Conservation (phyloP, 1,140 invertebrate genomes). For the Helicoverpa zea region DNA sequence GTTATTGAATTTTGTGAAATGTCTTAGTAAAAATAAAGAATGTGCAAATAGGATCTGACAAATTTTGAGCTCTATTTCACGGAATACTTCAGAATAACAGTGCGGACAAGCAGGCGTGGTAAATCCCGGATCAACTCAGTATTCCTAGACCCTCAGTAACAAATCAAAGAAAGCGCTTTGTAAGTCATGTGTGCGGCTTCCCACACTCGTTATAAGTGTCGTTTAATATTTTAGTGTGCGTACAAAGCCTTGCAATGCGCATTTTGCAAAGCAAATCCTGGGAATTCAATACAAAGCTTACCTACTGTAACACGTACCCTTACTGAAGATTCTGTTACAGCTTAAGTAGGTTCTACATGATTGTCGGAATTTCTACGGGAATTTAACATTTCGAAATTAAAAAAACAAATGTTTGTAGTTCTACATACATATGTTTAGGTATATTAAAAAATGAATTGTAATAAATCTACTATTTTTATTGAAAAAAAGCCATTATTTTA, state of each 20-base stretch:
- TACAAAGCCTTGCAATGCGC: constrained; percentile 45
- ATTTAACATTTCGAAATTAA: too few relatives aligned
- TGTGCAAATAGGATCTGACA: too few relatives aligned
- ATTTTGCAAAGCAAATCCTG: constrained; percentile 42
- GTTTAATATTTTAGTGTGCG: constrained; percentile 49
- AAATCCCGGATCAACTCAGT: not conserved
- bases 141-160: constrained; percentile 1
- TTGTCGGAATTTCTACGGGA: not conserved
- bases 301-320: constrained; percentile 17
- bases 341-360: not conserved
- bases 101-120: too few relatives aligned
- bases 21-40: too few relatives aligned
- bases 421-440: not conserved
- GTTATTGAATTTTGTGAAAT: too few relatives aligned
- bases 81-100: too few relatives aligned
- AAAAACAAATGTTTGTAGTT: too few relatives aligned
- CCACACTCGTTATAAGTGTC: constrained; percentile 39
- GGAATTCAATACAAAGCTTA: constrained; percentile 31
- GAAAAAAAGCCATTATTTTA: not conserved
- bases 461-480: not conserved
- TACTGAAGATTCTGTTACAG: constrained; percentile 12
- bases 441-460: not conserved
- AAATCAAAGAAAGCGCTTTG: constrained; percentile 44
- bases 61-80: too few relatives aligned
- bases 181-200: constrained; percentile 30